phyloP scores from a whole-genome alignment of 1,140 invertebrate species.

The Mactra quadrangularis region DNA sequence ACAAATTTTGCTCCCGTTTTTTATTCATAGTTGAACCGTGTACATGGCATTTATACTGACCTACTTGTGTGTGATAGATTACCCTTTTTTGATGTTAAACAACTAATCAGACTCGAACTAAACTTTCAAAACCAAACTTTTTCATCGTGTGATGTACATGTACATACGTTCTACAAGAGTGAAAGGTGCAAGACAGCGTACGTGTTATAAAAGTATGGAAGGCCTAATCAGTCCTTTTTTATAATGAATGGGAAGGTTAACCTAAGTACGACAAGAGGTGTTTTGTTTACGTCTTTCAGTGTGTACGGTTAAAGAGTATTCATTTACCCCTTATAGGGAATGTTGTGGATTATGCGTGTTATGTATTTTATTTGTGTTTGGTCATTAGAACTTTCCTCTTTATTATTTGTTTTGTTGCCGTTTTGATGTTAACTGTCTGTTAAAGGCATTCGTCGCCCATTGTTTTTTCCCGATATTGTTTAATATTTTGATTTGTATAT shows the following conservation, averaged over 20 bases:
- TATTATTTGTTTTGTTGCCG: constrained; percentile 61
- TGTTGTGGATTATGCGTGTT: constrained; percentile 26
- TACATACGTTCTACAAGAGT: neutral
- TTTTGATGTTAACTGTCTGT: constrained; percentile 60
- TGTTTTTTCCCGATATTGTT: constrained; percentile 44
- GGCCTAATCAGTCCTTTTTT: neutral
- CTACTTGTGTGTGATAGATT: too few relatives aligned
- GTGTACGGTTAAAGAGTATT: constrained; percentile 10
- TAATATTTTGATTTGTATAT: constrained; percentile 35
- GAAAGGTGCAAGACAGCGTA: neutral
- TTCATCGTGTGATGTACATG: constrained; percentile 11
- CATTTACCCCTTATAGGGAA: constrained; percentile 23
- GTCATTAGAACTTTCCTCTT: constrained; percentile 34
- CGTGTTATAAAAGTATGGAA: constrained; percentile 11
- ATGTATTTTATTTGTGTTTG: constrained; percentile 39
- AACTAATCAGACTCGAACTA: too few relatives aligned
- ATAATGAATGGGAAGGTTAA: neutral
- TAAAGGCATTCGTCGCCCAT: constrained; percentile 55
- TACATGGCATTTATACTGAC: too few relatives aligned
- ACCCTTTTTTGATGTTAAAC: too few relatives aligned
- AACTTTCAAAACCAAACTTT: neutral
- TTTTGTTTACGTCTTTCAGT: constrained; percentile 21
- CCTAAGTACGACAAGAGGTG: neutral
- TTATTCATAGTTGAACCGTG: too few relatives aligned
- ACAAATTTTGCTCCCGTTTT: too few relatives aligned